Base-by-base conservation (phyloP, 2,113 vertebrate genomes). In the Gopherus evgoodei region DNA sequence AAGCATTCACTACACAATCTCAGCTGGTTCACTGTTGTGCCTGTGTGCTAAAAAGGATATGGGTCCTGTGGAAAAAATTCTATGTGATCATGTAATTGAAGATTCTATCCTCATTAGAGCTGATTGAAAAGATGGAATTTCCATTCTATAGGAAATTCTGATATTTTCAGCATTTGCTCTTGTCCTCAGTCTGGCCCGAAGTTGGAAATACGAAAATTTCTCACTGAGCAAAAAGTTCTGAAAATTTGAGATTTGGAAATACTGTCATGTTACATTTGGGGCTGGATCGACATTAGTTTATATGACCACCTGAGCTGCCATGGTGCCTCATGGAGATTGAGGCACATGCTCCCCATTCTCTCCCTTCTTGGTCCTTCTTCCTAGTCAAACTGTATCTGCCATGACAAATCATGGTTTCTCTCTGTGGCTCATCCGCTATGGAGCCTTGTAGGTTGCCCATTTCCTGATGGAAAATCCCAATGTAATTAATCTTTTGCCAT, bases 1-100 rank as follows among this genome's bases (percentile, higher is more conserved):
- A 92, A 81, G 35, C 56, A 83, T 88, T 94, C 85, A 88, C 22
- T 84, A 83, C 49, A 93, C 53, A 82, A 49, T 90, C 52, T 86
- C 84, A 72, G 72, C 94, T 88, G 85, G 54, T 91, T 91, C 78
- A 22, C 49, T 88, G 49, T 87, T 87, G 69, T 56, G 88, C 31
- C n/a, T 95, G 69, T 78, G 49, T 52, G 84, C 25, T 57, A 86
- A 95, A 94, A 75, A 72, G 91, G 79, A 84, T 0, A 62, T n/a
- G 8, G 62, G 11, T 80, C 25, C 12, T 88, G 84, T 81, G 81
- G 84, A 92, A 93, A 93, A 90, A 91, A 86, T 47, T 90, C 47
- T 1, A 3, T 31, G 52, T 49, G 25, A 59, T 17, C 54, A 8
- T 49, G 44, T 47, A 47, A 84, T 56, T 84, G 59, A 92, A 91